phyloP scores from a whole-genome alignment of 2,113 vertebrate genomes.

The Herpailurus yagouaroundi region DNA sequence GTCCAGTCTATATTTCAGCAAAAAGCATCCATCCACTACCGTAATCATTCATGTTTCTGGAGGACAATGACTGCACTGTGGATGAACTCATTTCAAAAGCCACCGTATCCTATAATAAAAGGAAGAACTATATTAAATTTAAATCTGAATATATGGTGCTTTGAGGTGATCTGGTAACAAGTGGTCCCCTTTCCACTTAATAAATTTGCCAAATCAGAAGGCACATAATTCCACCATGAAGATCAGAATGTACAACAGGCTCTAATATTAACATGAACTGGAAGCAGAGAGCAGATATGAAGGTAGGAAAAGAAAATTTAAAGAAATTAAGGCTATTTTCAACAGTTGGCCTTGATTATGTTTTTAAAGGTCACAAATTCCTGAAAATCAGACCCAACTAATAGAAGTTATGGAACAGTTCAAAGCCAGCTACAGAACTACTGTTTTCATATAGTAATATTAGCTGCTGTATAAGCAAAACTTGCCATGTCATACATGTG shows the following conservation, averaged over 20 bases:
- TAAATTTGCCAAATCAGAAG: neutral
- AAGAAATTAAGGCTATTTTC: neutral
- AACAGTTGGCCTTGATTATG: neutral
- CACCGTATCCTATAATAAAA: neutral
- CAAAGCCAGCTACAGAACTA: neutral
- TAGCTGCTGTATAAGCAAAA: neutral
- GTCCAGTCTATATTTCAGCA: neutral
- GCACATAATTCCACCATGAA: neutral
- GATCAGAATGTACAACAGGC: neutral
- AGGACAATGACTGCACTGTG: neutral
- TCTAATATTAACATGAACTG: neutral
- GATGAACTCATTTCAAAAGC: neutral
- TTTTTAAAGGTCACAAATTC: neutral
- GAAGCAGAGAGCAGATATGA: neutral
- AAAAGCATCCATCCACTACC: neutral
- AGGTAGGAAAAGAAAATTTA: neutral
- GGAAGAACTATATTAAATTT: neutral
- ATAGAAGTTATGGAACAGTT: neutral
- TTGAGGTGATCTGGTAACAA: neutral
- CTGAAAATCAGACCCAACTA: neutral
- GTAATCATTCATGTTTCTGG: neutral
- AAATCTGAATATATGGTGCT: neutral
- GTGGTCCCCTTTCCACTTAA: neutral
- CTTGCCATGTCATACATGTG: neutral
- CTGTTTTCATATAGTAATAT: neutral